Evolutionary conservation across 92 coral and sea anemone genomes (phyloP), one percentile per base, ranked within the genome.

Genomic region (Porites evermanni): DNA sequence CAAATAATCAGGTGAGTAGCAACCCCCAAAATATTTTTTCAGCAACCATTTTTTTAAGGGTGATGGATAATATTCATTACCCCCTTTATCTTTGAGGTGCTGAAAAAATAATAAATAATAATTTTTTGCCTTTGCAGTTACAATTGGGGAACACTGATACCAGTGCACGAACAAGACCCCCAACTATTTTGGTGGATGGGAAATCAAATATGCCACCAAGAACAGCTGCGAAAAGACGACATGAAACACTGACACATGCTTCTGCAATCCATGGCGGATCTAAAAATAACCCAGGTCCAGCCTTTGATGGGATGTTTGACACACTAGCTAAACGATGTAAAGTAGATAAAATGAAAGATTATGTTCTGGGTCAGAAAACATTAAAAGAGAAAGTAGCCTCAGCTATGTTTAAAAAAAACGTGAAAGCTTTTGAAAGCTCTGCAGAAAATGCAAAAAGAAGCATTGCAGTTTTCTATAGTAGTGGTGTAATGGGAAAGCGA

Each of bases 391-490:
- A 26, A 84, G 88, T 70, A 63, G 81, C 72, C 70, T 76, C 76
- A 60, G 67, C 14, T 79, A 52, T 52, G 65, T 85, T 64, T 14
- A 67, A 38, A 9, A 8, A 17, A 53, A 77, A 77, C 10, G 3
- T 24, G 20, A 77, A 56, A 58, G 6, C 80, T 58, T 77, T 77
- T 75, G 79, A 75, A 75, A 75, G 24, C 50, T 75, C 79, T 23
- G 18, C 79, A 66, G 58, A 66, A 77, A 86, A 86, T 81, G 75
- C 81, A 17, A 81, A 32, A 61, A 87, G 84, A 58, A 86, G 93
- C 70, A 80, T 90, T 80, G 90, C 93, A 7, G 86, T 87, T 73
- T 90, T 61, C 51, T 90, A 90, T 86, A 74, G 87, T 12, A 80
- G 68, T 86, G 93, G 90, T 59, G 54, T 80, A 20, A 72, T 81